Percentiles rank a stretch among this genome's conserved stretches.
Evolutionary conservation across 2,113 vertebrate genomes (phyloP).

Genomic region (Vulpes vulpes): DNA sequence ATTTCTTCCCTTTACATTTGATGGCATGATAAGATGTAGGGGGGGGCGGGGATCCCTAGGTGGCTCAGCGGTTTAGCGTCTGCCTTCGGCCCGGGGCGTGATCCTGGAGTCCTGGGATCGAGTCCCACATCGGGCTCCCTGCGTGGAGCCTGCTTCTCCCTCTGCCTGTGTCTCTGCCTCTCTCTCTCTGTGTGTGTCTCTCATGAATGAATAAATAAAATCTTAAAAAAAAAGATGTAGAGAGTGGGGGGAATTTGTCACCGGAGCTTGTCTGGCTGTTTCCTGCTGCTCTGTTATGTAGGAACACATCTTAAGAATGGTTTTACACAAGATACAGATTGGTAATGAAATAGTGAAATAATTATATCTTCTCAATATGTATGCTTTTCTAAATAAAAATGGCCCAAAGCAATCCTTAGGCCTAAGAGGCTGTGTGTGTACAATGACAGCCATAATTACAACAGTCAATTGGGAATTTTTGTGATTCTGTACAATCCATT

Average conservation of each 20-base stretch:
- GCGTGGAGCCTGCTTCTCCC: too few relatives aligned
- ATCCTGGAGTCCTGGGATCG: too few relatives aligned
- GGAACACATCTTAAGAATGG: not conserved
- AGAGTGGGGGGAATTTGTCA: not conserved
- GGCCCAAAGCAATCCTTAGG: not conserved
- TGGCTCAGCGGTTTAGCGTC: too few relatives aligned
- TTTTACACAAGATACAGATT: not conserved
- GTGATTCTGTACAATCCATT: not conserved
- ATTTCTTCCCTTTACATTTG: not conserved
- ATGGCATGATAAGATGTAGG: not conserved
- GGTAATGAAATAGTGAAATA: not conserved
- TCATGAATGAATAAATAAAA: too few relatives aligned
- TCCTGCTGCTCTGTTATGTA: not conserved
- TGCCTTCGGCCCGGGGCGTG: too few relatives aligned
- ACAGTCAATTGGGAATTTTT: not conserved
- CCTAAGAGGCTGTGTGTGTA: not conserved
- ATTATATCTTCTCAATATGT: not conserved
- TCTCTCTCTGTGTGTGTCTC: too few relatives aligned
- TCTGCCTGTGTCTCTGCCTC: too few relatives aligned
- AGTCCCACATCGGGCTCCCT: too few relatives aligned
- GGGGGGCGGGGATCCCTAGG: not conserved
- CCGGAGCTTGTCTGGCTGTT: not conserved
- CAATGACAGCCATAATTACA: not conserved
- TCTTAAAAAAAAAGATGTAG: not conserved
- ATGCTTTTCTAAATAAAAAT: constrained; percentile 35